Evolutionary conservation across 1,140 invertebrate genomes (phyloP).

Genomic region (Cardiocondyla obscurior): DNA sequence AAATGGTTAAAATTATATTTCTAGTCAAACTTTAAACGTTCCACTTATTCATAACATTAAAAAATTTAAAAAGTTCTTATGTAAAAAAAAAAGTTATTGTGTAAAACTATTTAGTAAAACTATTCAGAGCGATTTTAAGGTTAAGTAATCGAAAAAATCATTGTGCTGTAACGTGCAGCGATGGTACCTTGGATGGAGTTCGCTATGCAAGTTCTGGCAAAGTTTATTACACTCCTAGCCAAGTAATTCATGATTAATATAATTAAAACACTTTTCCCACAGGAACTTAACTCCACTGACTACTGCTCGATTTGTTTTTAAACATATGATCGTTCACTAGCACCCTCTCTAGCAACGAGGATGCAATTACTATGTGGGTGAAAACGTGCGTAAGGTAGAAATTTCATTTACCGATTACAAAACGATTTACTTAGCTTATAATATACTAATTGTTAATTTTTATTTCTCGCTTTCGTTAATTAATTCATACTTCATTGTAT

Average conservation of each 20-base stretch:
- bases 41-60: not conserved
- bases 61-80: not conserved
- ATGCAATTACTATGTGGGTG: not conserved
- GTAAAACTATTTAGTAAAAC: too few relatives aligned
- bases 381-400: not conserved
- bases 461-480: not conserved
- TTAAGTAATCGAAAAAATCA: slow-evolving; percentile 3
- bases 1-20: not conserved
- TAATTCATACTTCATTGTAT: not conserved
- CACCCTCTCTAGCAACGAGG: not conserved
- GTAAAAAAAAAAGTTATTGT: too few relatives aligned
- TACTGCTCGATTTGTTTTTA: not conserved
- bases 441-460: not conserved
- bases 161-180: not conserved
- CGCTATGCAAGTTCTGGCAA: slow-evolving; percentile 61
- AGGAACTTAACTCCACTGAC: not conserved
- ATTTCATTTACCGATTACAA: slow-evolving; percentile 3
- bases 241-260: slow-evolving; percentile 71
- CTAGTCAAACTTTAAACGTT: not conserved
- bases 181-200: slow-evolving; percentile 68
- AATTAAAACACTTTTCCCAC: not conserved
- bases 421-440: not conserved
- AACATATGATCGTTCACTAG: not conserved
- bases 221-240: slow-evolving; percentile 58
- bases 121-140: slow-evolving; percentile 32